Conservation (phyloP, 2,113 vertebrate genomes). For the Stigmatopora argus region DNA sequence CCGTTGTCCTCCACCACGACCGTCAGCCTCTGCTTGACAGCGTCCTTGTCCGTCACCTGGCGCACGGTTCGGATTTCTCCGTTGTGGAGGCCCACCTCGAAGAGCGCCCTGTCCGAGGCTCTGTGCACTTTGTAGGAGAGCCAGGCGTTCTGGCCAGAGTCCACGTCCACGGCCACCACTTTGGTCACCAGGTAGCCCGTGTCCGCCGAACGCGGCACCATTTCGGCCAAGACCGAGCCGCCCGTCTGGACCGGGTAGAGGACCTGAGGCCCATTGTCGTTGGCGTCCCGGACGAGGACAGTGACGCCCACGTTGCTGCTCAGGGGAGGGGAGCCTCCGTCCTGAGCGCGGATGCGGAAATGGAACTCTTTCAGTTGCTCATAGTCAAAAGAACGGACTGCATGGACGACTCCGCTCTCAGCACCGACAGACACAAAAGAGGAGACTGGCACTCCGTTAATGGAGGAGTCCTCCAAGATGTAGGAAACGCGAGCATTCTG, state of each 20-base stretch:
- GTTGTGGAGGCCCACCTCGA: too few species aligned
- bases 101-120: too few species aligned
- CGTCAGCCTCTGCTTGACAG: slow-evolving; percentile 41
- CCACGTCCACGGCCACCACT: too few species aligned
- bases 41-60: slow-evolving; percentile 33
- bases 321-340: slow-evolving; percentile 20
- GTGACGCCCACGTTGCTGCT: slow-evolving; percentile 17
- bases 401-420: slow-evolving; percentile 38
- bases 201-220: too few species aligned
- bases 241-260: too few species aligned
- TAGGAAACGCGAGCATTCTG: slow-evolving; percentile 29
- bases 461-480: slow-evolving; percentile 25
- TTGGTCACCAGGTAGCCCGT: too few species aligned
- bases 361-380: slow-evolving; percentile 4
- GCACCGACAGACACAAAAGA: slow-evolving; percentile 21
- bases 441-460: slow-evolving; percentile 34
- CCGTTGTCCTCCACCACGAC: slow-evolving; percentile 54
- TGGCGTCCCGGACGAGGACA: slow-evolving; percentile 52
- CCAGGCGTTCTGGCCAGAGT: too few species aligned
- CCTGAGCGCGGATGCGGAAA: not conserved
- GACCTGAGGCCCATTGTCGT: slow-evolving; percentile 79
- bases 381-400: slow-evolving; percentile 35
- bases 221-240: too few species aligned
- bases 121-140: too few species aligned
- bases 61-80: slow-evolving; percentile 24